These are phyloP conservation scores for Podotricha telesiphe DNA, from an alignment of 2,888 invertebrate genomes.

Conservation along the genomic window DNA sequence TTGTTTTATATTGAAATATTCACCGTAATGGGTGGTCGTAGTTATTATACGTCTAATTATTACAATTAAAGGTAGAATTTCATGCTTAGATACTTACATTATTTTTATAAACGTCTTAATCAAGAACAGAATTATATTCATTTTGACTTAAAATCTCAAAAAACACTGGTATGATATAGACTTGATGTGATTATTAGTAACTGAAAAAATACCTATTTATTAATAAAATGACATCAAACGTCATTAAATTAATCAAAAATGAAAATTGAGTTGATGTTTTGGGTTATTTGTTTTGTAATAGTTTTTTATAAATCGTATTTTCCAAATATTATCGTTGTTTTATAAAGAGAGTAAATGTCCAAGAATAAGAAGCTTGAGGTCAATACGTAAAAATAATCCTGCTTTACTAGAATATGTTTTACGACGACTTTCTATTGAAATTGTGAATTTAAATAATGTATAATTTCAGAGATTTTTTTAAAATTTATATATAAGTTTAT, in stretches of 20 bases:
- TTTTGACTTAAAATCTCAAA: background rate
- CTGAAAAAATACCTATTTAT: background rate
- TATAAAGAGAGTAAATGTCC: constrained; percentile 45
- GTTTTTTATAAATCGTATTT: constrained; percentile 42
- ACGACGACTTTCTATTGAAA: background rate
- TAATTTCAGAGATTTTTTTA: background rate
- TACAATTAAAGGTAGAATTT: too few relatives aligned
- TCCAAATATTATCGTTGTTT: constrained; percentile 14
- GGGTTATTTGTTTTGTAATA: constrained; percentile 47
- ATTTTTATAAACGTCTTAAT: too few relatives aligned
- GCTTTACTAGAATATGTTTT: background rate
- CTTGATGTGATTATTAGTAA: too few relatives aligned
- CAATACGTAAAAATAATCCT: constrained; percentile 16
- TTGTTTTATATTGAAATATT: too few relatives aligned
- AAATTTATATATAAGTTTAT: background rate
- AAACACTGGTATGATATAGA: background rate
- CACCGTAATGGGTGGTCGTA: too few relatives aligned
- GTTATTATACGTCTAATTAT: too few relatives aligned
- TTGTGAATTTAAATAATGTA: background rate
- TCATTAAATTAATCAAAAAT: constrained; percentile 2
- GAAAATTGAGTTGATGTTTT: constrained; percentile 30
- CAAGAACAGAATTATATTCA: too few relatives aligned
- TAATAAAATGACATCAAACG: background rate
- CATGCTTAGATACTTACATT: too few relatives aligned
- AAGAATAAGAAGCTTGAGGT: constrained; percentile 49